Evolutionary conservation across 2,797 vertebrate genomes (phyloP).

Genomic region (Galagoides demidoff): DNA sequence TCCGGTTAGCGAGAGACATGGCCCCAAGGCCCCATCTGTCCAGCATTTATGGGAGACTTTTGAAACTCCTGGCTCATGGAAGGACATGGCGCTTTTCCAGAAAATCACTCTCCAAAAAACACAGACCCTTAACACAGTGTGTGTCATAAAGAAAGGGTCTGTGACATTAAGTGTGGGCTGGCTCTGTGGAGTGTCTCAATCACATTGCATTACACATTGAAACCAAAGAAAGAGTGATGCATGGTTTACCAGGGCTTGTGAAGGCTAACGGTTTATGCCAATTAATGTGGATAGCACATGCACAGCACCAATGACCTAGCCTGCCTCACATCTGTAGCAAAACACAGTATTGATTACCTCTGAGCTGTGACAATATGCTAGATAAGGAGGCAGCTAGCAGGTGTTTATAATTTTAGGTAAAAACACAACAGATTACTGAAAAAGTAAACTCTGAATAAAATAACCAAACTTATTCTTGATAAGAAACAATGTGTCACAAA

Average conservation of each 20-base stretch:
- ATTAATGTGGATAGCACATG: constrained; percentile 74
- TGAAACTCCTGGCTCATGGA: constrained; percentile 10
- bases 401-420: constrained; percentile 4
- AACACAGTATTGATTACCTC: not conserved
- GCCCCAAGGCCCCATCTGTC: accelerated
- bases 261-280: constrained; percentile 65
- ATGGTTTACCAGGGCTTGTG: constrained; percentile 68
- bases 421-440: not conserved
- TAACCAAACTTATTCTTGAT: not conserved
- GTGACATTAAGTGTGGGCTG: constrained; percentile 25
- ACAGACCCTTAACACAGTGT: not conserved
- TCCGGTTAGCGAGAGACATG: constrained; percentile 57
- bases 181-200: not conserved
- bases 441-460: not conserved
- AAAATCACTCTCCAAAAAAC: constrained; percentile 64
- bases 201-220: constrained; percentile 28
- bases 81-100: not conserved
- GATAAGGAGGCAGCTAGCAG: constrained; percentile 19
- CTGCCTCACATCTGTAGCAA: constrained; percentile 14
- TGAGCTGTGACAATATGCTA: not conserved
- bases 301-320: constrained; percentile 25
- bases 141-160: constrained; percentile 48
- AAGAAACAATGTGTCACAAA: not conserved
- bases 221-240: constrained; percentile 67
- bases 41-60: not conserved